Conservation (phyloP, 1,140 invertebrate species). For the Diuraphis noxia region DNA sequence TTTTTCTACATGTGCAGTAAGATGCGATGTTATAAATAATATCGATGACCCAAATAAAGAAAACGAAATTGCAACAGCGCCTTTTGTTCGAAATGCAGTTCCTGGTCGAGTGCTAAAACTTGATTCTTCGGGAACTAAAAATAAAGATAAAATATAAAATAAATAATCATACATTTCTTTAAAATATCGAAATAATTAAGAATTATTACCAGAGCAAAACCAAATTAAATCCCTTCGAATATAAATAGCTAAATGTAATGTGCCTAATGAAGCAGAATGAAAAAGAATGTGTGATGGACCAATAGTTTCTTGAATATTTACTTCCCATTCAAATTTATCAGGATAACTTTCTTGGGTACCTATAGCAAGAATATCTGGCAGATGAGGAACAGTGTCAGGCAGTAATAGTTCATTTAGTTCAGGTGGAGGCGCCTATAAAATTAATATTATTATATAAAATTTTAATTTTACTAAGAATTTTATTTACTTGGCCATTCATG, state of each 20-base stretch:
- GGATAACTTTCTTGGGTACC: constrained; percentile 90
- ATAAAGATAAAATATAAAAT: constrained; percentile 7
- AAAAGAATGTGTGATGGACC: constrained; percentile 87
- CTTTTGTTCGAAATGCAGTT: constrained; percentile 88
- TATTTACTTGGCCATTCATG: constrained; percentile 84
- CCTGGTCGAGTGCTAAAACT: constrained; percentile 83
- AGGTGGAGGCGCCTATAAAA: constrained; percentile 62
- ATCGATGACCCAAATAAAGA: constrained; percentile 91
- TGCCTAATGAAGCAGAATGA: constrained; percentile 80
- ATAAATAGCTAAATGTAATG: constrained; percentile 83
- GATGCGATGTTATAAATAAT: constrained; percentile 89
- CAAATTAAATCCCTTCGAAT: constrained; percentile 88
- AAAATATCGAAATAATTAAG: not conserved
- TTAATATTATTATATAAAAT: constrained; percentile 32
- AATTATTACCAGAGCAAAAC: constrained; percentile 72
- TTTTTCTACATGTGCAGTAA: constrained; percentile 87
- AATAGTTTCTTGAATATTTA: constrained; percentile 85
- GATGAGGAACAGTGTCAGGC: constrained; percentile 77
- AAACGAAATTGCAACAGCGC: constrained; percentile 85
- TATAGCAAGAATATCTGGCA: constrained; percentile 89
- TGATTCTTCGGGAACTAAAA: constrained; percentile 79
- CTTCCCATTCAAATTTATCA: constrained; percentile 85
- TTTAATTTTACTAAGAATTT: not conserved
- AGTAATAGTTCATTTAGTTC: constrained; percentile 87
- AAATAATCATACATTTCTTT: not conserved